phyloP scores from a whole-genome alignment of 2,113 vertebrate species.

The Dissostichus mawsoni region DNA sequence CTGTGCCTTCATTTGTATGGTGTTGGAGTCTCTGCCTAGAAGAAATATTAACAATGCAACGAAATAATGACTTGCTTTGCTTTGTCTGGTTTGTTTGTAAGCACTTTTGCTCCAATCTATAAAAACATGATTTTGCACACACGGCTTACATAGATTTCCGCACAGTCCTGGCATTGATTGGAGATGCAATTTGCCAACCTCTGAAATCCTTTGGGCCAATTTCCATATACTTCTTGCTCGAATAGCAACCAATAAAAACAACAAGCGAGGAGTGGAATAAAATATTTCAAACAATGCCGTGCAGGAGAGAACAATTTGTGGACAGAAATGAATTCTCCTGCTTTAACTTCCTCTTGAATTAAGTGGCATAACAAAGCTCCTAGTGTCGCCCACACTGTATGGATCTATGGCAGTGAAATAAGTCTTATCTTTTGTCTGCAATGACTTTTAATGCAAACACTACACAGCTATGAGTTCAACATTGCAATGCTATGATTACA shows the following conservation, averaged over 20 bases:
- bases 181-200: constrained; percentile 68
- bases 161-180: constrained; percentile 73
- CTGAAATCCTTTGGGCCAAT: constrained; percentile 71
- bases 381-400: not conserved
- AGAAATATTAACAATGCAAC: constrained; percentile 68
- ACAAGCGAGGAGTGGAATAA: constrained; percentile 32
- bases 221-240: constrained; percentile 51
- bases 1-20: constrained; percentile 57
- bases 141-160: constrained; percentile 72
- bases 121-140: constrained; percentile 76
- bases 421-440: constrained; percentile 34
- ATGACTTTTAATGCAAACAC: constrained; percentile 22
- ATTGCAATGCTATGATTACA: constrained; percentile 25
- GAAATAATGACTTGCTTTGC: constrained; percentile 63
- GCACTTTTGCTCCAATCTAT: constrained; percentile 66
- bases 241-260: constrained; percentile 57
- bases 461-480: constrained; percentile 21
- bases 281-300: constrained; percentile 46
- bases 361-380: constrained; percentile 8
- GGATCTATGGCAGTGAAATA: constrained; percentile 17
- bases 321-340: constrained; percentile 27
- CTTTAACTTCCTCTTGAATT: constrained; percentile 44
- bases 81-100: constrained; percentile 66
- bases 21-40: constrained; percentile 34
- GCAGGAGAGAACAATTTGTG: constrained; percentile 19